These are phyloP conservation scores for Muscidifurax raptorellus DNA, from an alignment of 1,140 invertebrate species.

Conservation along the genomic window DNA sequence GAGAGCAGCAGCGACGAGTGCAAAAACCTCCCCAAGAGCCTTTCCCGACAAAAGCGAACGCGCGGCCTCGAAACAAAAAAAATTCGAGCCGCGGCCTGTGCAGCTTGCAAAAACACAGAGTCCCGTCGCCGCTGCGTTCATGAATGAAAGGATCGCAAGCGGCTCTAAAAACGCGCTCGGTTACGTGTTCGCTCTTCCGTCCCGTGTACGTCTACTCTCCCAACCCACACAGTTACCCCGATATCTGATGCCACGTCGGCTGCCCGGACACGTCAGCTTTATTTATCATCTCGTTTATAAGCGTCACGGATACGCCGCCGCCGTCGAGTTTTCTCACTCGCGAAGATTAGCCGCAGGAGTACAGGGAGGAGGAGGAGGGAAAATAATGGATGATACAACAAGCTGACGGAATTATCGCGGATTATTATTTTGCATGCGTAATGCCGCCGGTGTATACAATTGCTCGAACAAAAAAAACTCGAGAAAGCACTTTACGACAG, in stretches of 20 bases:
- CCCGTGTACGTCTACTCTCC: background rate
- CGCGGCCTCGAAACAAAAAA: background rate
- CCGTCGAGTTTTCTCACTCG: constrained; percentile 14
- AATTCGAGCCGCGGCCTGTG: background rate
- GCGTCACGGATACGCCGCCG: constrained; percentile 13
- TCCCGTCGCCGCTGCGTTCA: background rate
- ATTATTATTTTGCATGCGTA: background rate
- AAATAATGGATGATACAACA: background rate
- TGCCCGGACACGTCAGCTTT: constrained; percentile 41
- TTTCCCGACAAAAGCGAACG: background rate
- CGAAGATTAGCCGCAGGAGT: background rate
- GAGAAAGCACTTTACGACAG: background rate
- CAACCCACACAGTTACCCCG: background rate
- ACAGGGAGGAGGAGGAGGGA: background rate
- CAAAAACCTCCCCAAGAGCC: background rate
- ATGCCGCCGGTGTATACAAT: background rate
- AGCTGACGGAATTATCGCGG: background rate
- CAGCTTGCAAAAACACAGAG: background rate
- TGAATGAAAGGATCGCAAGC: constrained; percentile 41
- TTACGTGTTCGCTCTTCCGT: constrained; percentile 35
- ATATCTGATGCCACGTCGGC: constrained; percentile 35
- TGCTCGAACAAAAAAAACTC: background rate
- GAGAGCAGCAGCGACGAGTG: background rate
- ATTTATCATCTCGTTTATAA: constrained; percentile 44
- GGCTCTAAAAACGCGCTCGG: constrained; percentile 39